phyloP scores from a whole-genome alignment of 1,140 invertebrate genomes.

The Calliopsis andreniformis region DNA sequence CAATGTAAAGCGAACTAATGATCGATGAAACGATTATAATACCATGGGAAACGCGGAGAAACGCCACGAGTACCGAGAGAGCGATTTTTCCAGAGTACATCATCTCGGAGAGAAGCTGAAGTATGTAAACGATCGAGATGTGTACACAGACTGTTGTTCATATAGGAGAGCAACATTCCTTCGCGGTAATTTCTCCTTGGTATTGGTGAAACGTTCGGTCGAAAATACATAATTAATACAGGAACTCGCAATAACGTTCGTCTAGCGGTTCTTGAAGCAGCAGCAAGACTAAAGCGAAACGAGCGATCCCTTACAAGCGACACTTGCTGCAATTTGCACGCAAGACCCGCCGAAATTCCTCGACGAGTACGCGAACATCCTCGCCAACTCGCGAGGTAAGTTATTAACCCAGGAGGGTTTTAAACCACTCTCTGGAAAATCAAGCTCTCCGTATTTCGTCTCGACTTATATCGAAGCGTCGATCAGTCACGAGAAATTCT shows the following conservation, averaged over 20 bases:
- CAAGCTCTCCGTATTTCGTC: not conserved
- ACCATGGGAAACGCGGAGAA: too few relatives aligned
- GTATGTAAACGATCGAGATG: too few relatives aligned
- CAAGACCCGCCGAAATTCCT: not conserved
- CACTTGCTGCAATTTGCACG: not conserved
- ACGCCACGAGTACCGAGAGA: too few relatives aligned
- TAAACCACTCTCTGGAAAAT: not conserved
- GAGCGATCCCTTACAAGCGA: not conserved
- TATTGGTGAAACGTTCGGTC: not conserved
- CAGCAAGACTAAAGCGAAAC: constrained; percentile 3
- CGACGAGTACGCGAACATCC: not conserved
- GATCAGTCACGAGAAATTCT: too few relatives aligned
- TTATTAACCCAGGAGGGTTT: constrained; percentile 6
- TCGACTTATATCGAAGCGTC: not conserved
- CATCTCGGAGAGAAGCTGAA: too few relatives aligned
- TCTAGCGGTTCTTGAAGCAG: constrained; percentile 3
- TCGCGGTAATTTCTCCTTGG: too few relatives aligned
- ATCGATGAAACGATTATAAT: too few relatives aligned
- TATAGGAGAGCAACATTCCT: too few relatives aligned
- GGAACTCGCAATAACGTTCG: constrained; percentile 1
- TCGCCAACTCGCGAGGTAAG: not conserved
- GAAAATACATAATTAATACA: constrained; percentile 1
- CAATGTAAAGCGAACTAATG: too few relatives aligned
- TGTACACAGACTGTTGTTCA: too few relatives aligned
- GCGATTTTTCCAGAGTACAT: too few relatives aligned